Percentiles rank a stretch among this genome's conserved stretches.
Conservation (phyloP, 2,797 vertebrate species). For the Smutsia gigantea region DNA sequence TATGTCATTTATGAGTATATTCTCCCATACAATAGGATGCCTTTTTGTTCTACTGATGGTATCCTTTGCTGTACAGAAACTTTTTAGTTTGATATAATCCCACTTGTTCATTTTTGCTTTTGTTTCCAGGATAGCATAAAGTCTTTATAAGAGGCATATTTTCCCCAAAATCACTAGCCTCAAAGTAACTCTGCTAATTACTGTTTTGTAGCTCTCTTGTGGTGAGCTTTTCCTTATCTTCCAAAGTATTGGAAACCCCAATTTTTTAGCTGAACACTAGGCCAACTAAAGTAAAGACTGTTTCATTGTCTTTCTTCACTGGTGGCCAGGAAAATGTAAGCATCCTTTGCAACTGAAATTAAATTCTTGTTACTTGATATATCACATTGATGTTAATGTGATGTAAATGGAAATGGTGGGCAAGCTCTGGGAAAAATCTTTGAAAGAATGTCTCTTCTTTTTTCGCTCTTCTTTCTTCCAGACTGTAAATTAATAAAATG, state of each 20-base stretch:
- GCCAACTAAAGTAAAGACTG: neutral
- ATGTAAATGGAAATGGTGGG: neutral
- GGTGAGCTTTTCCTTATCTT: neutral
- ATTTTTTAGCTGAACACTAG: neutral
- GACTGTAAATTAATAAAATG: slow-evolving; percentile 2
- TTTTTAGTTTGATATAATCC: too few relatives aligned
- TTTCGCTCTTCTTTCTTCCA: neutral
- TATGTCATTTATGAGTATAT: too few relatives aligned
- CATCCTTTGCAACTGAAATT: neutral
- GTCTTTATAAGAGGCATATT: neutral
- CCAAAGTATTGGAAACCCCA: neutral
- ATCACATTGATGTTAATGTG: neutral
- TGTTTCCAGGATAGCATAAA: neutral
- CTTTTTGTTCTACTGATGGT: too few relatives aligned
- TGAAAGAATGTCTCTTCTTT: neutral
- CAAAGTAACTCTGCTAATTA: slow-evolving; percentile 1
- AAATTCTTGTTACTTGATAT: neutral
- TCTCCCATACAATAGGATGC: too few relatives aligned
- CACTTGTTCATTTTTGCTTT: too few relatives aligned
- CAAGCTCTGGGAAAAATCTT: neutral
- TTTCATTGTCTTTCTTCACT: neutral
- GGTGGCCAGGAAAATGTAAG: neutral
- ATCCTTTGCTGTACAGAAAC: too few relatives aligned
- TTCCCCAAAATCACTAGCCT: neutral
- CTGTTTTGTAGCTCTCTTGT: neutral